phyloP scores from a whole-genome alignment of 2,797 vertebrate species.

The Dromococcyx pavoninus region DNA sequence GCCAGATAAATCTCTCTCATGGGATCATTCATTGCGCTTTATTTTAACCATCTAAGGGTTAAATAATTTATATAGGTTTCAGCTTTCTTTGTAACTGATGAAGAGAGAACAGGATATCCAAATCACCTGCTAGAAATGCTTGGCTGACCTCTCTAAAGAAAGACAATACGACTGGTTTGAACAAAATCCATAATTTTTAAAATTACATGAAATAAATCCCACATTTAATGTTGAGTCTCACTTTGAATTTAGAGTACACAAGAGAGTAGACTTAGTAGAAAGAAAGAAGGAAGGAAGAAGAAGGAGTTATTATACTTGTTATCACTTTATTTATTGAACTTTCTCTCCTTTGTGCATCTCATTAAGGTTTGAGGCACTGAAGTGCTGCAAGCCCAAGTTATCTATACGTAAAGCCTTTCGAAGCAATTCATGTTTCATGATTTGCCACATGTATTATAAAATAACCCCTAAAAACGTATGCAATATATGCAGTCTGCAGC shows the following conservation, averaged over 20 bases:
- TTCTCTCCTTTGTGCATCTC: not conserved
- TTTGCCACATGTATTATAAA: not conserved
- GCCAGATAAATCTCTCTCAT: not conserved
- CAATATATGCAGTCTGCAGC: not conserved
- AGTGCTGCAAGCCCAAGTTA: not conserved
- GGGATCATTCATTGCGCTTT: not conserved
- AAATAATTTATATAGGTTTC: not conserved
- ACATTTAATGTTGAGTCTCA: not conserved
- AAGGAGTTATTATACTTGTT: not conserved
- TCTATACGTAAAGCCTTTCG: not conserved
- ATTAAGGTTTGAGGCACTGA: not conserved
- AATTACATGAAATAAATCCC: not conserved
- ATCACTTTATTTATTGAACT: not conserved
- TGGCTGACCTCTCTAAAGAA: not conserved
- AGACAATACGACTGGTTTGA: not conserved
- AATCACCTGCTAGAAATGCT: not conserved
- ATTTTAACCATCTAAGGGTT: not conserved
- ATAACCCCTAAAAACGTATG: not conserved
- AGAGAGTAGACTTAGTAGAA: not conserved
- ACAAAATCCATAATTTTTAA: not conserved
- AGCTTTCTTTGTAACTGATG: not conserved
- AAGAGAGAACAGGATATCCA: not conserved
- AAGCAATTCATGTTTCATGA: not conserved
- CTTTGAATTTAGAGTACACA: not conserved
- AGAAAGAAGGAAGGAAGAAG: not conserved